These are phyloP conservation scores for Gonatopus flavifemur DNA, from an alignment of 1,140 invertebrate genomes.

Conservation along the genomic window DNA sequence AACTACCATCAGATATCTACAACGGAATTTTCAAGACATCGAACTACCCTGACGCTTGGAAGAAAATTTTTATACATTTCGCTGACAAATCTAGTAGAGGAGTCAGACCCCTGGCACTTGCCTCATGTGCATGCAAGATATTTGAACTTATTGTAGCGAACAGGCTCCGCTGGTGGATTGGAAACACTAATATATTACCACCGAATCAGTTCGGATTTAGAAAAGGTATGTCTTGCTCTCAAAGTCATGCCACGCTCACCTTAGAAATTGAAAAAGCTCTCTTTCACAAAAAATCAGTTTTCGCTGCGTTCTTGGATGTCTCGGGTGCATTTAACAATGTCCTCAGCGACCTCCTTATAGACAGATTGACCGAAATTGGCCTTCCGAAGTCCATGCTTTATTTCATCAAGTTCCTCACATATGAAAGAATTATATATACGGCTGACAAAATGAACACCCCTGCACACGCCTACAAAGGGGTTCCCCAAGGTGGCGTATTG, in stretches of 20 bases:
- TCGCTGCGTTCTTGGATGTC: slow-evolving; percentile 9
- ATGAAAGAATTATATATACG: too few species aligned
- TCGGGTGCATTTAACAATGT: slow-evolving; percentile 13
- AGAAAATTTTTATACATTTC: not conserved
- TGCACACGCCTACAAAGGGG: too few species aligned
- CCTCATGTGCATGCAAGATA: too few species aligned
- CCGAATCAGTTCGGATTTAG: slow-evolving; percentile 9
- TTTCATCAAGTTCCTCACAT: slow-evolving; percentile 1
- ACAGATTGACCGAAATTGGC: not conserved
- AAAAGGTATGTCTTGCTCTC: slow-evolving; percentile 9
- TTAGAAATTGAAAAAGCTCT: slow-evolving; percentile 1
- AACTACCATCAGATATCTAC: not conserved
- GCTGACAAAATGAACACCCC: too few species aligned
- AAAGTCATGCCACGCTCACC: slow-evolving; percentile 8
- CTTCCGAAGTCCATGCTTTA: not conserved
- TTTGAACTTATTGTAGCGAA: too few species aligned
- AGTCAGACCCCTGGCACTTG: not conserved
- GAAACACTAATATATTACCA: slow-evolving; percentile 4
- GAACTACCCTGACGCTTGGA: not conserved
- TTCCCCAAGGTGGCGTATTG: too few species aligned
- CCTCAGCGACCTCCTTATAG: slow-evolving; percentile 2
- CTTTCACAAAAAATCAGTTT: not conserved
- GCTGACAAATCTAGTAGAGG: not conserved
- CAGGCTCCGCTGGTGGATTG: too few species aligned
- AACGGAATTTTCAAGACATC: not conserved